A percentile compares a stretch with the other conserved stretches of the same genome.
phyloP scores from a whole-genome alignment of 2,888 invertebrate genomes.

The Diaperis boleti region DNA sequence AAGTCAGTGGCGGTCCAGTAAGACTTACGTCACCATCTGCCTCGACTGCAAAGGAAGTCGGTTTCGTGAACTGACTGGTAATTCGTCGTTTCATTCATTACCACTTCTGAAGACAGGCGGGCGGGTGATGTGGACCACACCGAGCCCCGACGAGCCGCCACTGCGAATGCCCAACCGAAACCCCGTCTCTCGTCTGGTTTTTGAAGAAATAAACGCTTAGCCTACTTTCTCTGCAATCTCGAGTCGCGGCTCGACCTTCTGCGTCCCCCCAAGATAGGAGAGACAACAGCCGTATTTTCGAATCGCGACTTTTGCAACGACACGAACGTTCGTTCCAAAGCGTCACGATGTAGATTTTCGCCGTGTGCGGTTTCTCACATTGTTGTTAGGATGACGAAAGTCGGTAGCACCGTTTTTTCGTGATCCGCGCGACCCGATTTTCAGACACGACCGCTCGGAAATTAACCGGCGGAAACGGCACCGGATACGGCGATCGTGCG shows the following conservation, averaged over 20 bases:
- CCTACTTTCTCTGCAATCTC: constrained; percentile 40
- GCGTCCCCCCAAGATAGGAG: constrained; percentile 23
- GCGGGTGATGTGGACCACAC: too few relatives aligned
- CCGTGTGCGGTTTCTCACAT: constrained; percentile 15
- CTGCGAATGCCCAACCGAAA: background rate
- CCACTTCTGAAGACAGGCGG: too few relatives aligned
- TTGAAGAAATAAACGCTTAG: constrained; percentile 38
- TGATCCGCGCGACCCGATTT: constrained; percentile 2
- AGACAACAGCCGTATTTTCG: constrained; percentile 30
- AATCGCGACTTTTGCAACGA: constrained; percentile 22
- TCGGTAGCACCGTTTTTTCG: background rate
- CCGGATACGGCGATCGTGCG: background rate
- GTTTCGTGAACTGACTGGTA: too few relatives aligned
- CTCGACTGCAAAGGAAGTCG: too few relatives aligned
- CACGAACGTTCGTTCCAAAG: constrained; percentile 7
- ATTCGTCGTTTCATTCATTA: too few relatives aligned
- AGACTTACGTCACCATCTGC: too few relatives aligned
- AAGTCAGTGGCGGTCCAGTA: too few relatives aligned
- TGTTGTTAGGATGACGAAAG: constrained; percentile 12
- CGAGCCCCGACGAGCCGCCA: background rate
- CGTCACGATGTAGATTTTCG: constrained; percentile 12
- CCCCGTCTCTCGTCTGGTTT: constrained; percentile 16
- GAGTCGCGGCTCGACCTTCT: constrained; percentile 31
- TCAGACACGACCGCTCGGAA: background rate
- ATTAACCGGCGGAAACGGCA: background rate